Base-by-base conservation (phyloP, 2,888 invertebrate genomes). In the Ischnus inquisitorius region DNA sequence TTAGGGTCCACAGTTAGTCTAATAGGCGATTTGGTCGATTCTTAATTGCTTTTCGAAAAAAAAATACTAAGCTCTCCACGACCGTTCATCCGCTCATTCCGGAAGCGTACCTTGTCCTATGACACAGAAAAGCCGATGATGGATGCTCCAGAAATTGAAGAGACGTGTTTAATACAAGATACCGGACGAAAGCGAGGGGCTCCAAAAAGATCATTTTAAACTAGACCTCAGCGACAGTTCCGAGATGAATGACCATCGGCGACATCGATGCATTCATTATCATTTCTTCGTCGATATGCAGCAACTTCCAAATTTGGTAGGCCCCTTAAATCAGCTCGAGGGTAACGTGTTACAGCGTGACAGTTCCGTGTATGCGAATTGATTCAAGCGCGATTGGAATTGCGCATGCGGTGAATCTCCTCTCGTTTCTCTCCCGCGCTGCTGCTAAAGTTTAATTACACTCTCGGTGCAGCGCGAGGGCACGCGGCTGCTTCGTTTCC, bases 41-140 rank as follows among this genome's bases (percentile, higher is more conserved):
- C 84, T 87, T 89, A 90, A 90, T 90, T 90, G 84, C 85, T 88
- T 88, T 86, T 84, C 84, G 83, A 57, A 82, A 72, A 68, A 86
- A 86, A 85, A 86, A 84, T 76, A 79, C 51, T 39, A 74, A 54
- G 76, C 51, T 57, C 39, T 25, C 46, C 28, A 22, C 28, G 28
- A 60, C 64, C 34, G 28, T n/a, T 34, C 71, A 79, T 65, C 79
- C 57, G 74, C 67, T 79, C 79, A 69, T 85, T 79, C 85, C 83
- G 86, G 87, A 88, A 86, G 86, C 72, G 57, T 80, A 71, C 84
- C 79, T 84, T 80, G 77, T 85, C 57, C 65, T 54, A 79, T 82
- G 64, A 67, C 16, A 48, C 46, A 62, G 19, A 65, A 51, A 14
- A 48, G 6, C 51, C 25, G 28, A 78, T 84, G 77, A 81, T 84